Conservation (phyloP, 2,888 invertebrate genomes). For the Eristalis intricaria region DNA sequence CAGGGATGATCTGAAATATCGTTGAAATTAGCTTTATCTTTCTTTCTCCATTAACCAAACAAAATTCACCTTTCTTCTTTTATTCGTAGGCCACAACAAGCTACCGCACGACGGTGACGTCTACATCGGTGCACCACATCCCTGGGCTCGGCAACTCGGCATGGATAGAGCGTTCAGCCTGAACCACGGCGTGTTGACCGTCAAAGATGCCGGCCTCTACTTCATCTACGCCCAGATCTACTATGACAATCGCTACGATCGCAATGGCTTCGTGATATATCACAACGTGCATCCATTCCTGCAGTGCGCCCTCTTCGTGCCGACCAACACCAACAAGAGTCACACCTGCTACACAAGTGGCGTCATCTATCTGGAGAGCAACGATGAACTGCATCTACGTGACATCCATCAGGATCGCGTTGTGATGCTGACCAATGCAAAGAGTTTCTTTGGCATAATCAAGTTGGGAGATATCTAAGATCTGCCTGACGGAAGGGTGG, state of each 20-base stretch:
- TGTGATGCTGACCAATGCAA: constrained; percentile 84
- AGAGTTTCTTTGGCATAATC: constrained; percentile 92
- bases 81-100: constrained; percentile 41
- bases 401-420: constrained; percentile 83
- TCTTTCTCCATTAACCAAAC: too few species aligned
- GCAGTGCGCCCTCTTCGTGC: constrained; percentile 88
- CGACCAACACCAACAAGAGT: constrained; percentile 84
- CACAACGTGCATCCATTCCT: constrained; percentile 85
- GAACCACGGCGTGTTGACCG: constrained; percentile 85
- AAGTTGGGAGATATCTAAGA: constrained; percentile 84
- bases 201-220: constrained; percentile 88
- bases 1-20: too few species aligned
- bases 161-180: constrained; percentile 85
- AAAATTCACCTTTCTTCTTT: background rate
- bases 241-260: constrained; percentile 89
- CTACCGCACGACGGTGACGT: constrained; percentile 77
- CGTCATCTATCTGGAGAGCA: constrained; percentile 84
- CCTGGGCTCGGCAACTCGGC: constrained; percentile 84
- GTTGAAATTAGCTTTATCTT: too few species aligned
- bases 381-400: constrained; percentile 86
- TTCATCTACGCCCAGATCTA: constrained; percentile 90
- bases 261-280: constrained; percentile 88
- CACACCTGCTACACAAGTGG: constrained; percentile 90
- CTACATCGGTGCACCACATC: constrained; percentile 77
- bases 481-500: background rate